A percentile compares a stretch with the other conserved stretches of the same genome.
phyloP scores from a whole-genome alignment of 2,113 vertebrate genomes.

The Pantherophis guttatus region DNA sequence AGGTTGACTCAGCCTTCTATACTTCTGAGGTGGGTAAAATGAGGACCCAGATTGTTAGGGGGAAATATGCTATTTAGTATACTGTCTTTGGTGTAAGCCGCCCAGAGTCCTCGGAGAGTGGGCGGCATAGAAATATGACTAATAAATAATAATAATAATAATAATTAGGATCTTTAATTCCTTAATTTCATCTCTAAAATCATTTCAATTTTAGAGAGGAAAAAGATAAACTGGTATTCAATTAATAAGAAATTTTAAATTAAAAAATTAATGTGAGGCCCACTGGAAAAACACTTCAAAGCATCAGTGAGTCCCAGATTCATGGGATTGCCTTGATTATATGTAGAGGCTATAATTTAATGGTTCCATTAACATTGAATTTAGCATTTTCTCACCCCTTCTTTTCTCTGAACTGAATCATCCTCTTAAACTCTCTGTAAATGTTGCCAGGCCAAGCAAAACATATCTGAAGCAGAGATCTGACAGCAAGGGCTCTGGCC shows the following conservation, averaged over 20 bases:
- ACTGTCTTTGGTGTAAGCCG: no score
- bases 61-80: no score
- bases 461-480: background rate
- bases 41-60: no score
- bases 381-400: background rate
- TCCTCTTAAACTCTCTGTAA: background rate
- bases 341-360: background rate
- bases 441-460: background rate
- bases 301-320: background rate
- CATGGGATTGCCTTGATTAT: background rate
- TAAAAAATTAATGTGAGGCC: no score
- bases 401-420: background rate
- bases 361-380: background rate
- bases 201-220: background rate
- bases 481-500: background rate
- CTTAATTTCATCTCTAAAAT: background rate
- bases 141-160: no score
- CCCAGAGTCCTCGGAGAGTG: no score
- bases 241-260: background rate
- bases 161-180: background rate
- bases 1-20: no score
- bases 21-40: no score
- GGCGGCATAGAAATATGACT: no score
- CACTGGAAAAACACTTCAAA: background rate
- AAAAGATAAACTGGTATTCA: background rate